Evolutionary conservation across 2,113 vertebrate species (phyloP).

Genomic region (Rhinoptilus africanus): DNA sequence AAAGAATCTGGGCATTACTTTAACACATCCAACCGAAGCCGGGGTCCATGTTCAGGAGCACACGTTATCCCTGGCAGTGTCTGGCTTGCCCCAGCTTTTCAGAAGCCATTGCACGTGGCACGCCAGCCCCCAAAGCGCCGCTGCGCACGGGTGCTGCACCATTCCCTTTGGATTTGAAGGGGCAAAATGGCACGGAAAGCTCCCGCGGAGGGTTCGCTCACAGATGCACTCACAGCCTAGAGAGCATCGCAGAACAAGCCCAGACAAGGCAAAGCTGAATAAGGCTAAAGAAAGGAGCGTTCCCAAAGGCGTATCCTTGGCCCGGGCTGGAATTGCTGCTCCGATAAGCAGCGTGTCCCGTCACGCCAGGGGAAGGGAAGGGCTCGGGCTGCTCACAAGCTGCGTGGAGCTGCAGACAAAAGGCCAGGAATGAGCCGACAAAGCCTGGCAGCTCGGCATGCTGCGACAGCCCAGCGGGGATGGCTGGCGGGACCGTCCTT

Average conservation of each 20-base stretch:
- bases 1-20: background rate
- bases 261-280: constrained; percentile 38
- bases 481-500: background rate
- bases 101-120: fast-evolving
- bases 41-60: fast-evolving
- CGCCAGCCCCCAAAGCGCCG: fast-evolving
- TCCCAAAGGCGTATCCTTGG: constrained; percentile 63
- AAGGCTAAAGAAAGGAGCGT: constrained; percentile 9
- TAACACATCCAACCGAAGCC: background rate
- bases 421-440: constrained; percentile 23
- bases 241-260: constrained; percentile 49
- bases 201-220: background rate
- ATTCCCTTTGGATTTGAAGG: fast-evolving
- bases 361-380: constrained; percentile 65
- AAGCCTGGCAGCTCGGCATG: constrained; percentile 34
- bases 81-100: background rate
- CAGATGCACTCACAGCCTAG: background rate
- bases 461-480: constrained; percentile 36
- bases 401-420: constrained; percentile 36
- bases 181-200: background rate
- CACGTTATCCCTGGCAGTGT: fast-evolving
- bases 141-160: fast-evolving
- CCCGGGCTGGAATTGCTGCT: constrained; percentile 34
- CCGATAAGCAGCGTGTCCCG: constrained; percentile 63
- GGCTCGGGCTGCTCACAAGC: constrained; percentile 59